Evolutionary conservation across 2,113 vertebrate species (phyloP).

Genomic region (Sphyrna mokarran): DNA sequence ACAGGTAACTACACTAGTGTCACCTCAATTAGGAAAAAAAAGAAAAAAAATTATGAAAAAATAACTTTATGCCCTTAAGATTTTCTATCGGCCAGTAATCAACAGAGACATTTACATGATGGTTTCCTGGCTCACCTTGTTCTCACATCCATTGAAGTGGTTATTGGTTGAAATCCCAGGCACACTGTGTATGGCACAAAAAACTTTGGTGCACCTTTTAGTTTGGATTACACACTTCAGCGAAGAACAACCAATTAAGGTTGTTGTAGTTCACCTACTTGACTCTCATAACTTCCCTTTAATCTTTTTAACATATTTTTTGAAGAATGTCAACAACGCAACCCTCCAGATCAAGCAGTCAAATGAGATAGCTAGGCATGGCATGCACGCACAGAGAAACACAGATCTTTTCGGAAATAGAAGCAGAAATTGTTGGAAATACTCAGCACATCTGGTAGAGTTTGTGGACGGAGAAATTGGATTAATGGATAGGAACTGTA

Average conservation of each 20-base stretch:
- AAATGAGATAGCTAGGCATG: background rate
- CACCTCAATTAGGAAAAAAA: background rate
- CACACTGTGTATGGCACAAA: background rate
- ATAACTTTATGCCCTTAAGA: background rate
- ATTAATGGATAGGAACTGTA: no score
- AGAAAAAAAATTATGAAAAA: background rate
- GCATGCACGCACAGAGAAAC: background rate
- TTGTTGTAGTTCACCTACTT: background rate
- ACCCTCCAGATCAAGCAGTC: background rate
- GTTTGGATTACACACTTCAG: background rate
- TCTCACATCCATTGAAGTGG: background rate
- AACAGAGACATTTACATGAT: background rate
- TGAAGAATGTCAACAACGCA: background rate
- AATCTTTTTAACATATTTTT: background rate
- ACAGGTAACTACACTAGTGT: background rate
- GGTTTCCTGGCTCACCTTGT: background rate
- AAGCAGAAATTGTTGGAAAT: no score
- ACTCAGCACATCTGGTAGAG: no score
- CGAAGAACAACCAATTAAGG: background rate
- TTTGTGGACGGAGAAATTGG: no score
- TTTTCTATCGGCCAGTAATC: background rate
- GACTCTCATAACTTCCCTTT: background rate
- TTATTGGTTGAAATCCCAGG: background rate
- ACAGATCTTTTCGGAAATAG: background rate
- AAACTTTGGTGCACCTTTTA: background rate